A percentile compares a stretch with the other conserved stretches of the same genome.
Evolutionary conservation across 2,888 invertebrate genomes (phyloP).

Genomic region (Sarcophaga subvicina): DNA sequence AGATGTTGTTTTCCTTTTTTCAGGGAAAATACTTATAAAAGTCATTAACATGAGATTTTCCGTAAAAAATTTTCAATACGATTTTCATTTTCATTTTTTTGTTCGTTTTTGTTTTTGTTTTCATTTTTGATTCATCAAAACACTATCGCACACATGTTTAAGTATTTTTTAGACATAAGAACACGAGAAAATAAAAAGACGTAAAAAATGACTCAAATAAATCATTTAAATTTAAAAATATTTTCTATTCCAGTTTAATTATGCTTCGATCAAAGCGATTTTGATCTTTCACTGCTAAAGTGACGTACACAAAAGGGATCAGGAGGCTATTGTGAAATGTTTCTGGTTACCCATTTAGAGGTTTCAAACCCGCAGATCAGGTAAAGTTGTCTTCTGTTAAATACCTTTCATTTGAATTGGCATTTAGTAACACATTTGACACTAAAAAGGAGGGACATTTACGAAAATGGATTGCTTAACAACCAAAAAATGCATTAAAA

Average conservation of each 20-base stretch:
- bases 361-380: too few species aligned
- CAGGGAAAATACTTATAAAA: slow-evolving; percentile 11
- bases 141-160: neutral
- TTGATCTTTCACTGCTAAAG: neutral
- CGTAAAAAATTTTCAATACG: neutral
- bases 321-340: too few species aligned
- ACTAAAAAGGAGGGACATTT: too few species aligned
- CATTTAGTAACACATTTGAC: too few species aligned
- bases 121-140: neutral
- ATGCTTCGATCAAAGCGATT: neutral
- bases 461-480: too few species aligned
- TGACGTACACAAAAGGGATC: too few species aligned
- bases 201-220: neutral
- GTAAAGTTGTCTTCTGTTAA: too few species aligned
- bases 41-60: neutral
- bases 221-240: slow-evolving; percentile 21
- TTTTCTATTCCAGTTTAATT: neutral
- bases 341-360: too few species aligned
- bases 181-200: neutral
- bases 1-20: neutral
- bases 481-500: too few species aligned
- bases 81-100: neutral
- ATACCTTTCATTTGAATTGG: too few species aligned
- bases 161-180: neutral
- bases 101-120: neutral